Evolutionary conservation across 2,888 invertebrate genomes (phyloP).

Genomic region (Lottia gigantea): DNA sequence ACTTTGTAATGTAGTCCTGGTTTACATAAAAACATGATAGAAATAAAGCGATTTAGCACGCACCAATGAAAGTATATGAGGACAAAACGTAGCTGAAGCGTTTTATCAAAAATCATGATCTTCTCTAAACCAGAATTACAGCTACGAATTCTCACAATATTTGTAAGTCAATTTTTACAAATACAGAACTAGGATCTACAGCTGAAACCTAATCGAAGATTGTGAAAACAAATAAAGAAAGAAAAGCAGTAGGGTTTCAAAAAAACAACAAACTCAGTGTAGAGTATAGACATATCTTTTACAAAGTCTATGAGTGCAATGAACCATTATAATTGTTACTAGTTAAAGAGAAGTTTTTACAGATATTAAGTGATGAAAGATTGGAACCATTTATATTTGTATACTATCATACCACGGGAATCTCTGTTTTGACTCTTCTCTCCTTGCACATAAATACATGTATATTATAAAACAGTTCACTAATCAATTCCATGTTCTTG

Average conservation of each 20-base stretch:
- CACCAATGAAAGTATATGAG: neutral
- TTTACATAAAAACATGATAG: neutral
- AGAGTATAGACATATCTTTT: neutral
- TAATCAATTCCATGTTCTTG: too few species aligned
- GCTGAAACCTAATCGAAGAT: neutral
- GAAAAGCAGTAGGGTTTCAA: neutral
- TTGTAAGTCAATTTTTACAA: neutral
- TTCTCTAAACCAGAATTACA: neutral
- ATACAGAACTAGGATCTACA: neutral
- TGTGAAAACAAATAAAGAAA: conserved; percentile 6
- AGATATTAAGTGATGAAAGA: neutral
- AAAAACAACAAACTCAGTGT: neutral
- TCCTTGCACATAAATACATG: too few species aligned
- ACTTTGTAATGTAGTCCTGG: neutral
- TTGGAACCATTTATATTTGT: too few species aligned
- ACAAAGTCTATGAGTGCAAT: conserved; percentile 5
- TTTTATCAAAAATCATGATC: neutral
- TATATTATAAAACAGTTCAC: too few species aligned
- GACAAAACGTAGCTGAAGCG: neutral
- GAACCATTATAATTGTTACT: neutral
- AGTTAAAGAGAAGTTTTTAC: neutral
- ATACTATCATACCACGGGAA: too few species aligned
- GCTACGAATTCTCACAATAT: neutral
- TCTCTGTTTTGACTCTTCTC: too few species aligned
- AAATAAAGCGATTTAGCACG: conserved; percentile 1